phyloP scores from a whole-genome alignment of 1,140 invertebrate genomes.

The Homalodisca vitripennis region DNA sequence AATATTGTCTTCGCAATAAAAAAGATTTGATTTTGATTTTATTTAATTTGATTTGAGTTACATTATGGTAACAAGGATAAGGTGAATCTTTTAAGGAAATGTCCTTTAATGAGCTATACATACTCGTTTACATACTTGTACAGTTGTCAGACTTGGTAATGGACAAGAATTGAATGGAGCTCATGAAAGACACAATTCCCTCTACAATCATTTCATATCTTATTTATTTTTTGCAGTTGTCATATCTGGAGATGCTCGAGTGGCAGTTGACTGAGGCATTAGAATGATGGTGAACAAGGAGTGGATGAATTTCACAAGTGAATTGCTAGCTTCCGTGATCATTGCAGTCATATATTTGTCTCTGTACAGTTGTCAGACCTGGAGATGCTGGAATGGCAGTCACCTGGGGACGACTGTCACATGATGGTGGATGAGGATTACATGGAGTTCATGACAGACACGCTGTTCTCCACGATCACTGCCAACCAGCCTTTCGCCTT shows the following conservation, averaged over 20 bases:
- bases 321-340: constrained; percentile 86
- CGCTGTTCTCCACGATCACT: constrained; percentile 83
- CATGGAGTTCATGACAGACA: constrained; percentile 87
- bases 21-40: too few relatives aligned
- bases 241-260: constrained; percentile 75
- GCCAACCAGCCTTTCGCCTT: constrained; percentile 91
- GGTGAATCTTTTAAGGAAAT: too few relatives aligned
- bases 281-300: constrained; percentile 81
- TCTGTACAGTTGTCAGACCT: constrained; percentile 67
- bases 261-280: constrained; percentile 62
- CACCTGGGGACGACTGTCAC: constrained; percentile 56
- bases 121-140: too few relatives aligned
- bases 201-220: too few relatives aligned
- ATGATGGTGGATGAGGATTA: constrained; percentile 87
- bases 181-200: too few relatives aligned
- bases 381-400: constrained; percentile 74
- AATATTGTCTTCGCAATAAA: too few relatives aligned
- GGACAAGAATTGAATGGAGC: too few relatives aligned
- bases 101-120: too few relatives aligned
- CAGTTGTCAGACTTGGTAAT: too few relatives aligned
- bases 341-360: constrained; percentile 52
- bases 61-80: too few relatives aligned
- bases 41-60: too few relatives aligned
- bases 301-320: constrained; percentile 86
- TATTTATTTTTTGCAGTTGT: constrained; percentile 57